These are phyloP conservation scores for Exocentrus adspersus DNA, from an alignment of 2,888 invertebrate genomes.

Conservation along the genomic window DNA sequence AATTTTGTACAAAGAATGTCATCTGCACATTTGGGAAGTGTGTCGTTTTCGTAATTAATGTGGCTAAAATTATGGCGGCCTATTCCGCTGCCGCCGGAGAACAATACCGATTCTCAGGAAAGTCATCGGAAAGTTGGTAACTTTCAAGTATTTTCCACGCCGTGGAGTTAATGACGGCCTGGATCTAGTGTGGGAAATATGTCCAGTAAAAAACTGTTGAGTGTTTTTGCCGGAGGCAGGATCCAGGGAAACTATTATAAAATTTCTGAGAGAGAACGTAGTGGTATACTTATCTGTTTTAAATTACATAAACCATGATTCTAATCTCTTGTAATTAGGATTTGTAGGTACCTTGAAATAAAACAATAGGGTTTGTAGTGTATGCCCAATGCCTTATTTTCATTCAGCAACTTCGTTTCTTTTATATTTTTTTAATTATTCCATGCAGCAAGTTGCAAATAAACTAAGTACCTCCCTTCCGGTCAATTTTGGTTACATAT, in stretches of 20 bases:
- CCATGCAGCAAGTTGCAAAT: too few species aligned
- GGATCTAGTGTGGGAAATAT: not conserved
- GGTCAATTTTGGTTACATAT: not conserved
- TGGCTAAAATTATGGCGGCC: conserved; percentile 55
- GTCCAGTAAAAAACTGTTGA: conserved; percentile 1
- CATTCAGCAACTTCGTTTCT: too few species aligned
- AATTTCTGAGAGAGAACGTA: too few species aligned
- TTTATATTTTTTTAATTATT: too few species aligned
- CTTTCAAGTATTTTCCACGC: conserved; percentile 55
- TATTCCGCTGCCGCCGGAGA: conserved; percentile 46
- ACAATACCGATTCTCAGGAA: conserved; percentile 56
- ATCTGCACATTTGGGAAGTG: conserved; percentile 58
- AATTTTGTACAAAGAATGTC: conserved; percentile 60
- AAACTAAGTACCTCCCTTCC: too few species aligned
- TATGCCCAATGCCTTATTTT: too few species aligned
- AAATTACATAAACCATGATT: too few species aligned
- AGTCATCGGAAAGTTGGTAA: conserved; percentile 52
- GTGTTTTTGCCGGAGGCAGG: not conserved
- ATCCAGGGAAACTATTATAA: not conserved
- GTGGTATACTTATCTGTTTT: too few species aligned
- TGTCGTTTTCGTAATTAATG: conserved; percentile 60
- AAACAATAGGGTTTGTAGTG: too few species aligned
- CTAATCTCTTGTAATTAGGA: too few species aligned
- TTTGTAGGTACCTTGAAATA: too few species aligned
- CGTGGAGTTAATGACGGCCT: conserved; percentile 30